Base-by-base conservation (phyloP, 1,140 invertebrate genomes). In the Caenorhabditis brenneri region DNA sequence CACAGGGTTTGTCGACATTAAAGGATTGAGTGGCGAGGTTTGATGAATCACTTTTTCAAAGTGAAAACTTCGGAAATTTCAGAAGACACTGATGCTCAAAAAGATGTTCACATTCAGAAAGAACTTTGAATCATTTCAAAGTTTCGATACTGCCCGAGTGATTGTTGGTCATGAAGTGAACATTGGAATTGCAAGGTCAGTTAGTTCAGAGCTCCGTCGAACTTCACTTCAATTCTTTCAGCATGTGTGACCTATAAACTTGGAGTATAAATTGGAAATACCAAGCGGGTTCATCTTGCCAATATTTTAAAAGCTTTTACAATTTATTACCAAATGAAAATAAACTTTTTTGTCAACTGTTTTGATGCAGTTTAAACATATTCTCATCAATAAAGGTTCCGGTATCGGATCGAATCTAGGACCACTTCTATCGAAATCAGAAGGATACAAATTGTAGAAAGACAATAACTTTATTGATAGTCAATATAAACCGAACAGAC, bases 161-260 rank as follows among this genome's bases (percentile, higher is more conserved):
- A 36, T 65, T 19, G 58, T 65, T 10, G 58, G 29, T 1, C 19
- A 65, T 65, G 58, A 65, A 65, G 58, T 65, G 16, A 65, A 65
- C n/a, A 65, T 65, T 65, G 58, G 58, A 4, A 65, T 65, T 19
- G 58, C 58, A 36, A 65, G 58, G 58, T 65, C 0, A n/a, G 58
- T 60, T 33, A 6, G 2, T 31, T 60, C 0, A 60, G 4, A 33
- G 12, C 0, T 29, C 24, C 29, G 53, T 29, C n/a, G n/a, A n/a
- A n/a, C n/a, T n/a, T n/a, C n/a, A n/a, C n/a, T n/a, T n/a, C n/a
- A n/a, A n/a, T n/a, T n/a, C n/a, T n/a, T 55, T 29, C 53, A 55
- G 53, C 24, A 27, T 55, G 53, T 55, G 53, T 27, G 53, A 55
- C 5, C 19, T 55, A 24, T 55, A 36, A 65, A 31, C n/a, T n/a